Conservation (phyloP, 2,113 vertebrate genomes). For the Podarcis raffonei region DNA sequence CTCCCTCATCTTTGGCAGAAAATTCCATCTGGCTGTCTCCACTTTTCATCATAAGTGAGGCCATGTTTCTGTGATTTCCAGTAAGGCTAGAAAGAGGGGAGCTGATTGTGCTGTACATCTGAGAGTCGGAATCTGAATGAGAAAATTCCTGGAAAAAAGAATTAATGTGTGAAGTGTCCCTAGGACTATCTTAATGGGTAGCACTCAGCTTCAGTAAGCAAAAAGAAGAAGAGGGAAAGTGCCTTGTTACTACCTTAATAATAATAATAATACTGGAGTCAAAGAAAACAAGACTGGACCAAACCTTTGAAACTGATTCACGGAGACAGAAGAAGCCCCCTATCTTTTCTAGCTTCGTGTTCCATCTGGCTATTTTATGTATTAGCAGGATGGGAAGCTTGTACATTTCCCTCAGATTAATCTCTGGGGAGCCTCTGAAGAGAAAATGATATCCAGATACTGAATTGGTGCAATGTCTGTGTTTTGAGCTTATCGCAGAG, state of each 20-base stretch:
- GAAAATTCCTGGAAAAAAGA: neutral
- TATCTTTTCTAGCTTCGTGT: constrained; percentile 45
- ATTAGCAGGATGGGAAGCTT: constrained; percentile 51
- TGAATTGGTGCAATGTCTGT: constrained; percentile 55
- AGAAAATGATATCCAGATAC: constrained; percentile 54
- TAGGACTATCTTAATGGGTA: neutral
- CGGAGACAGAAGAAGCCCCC: constrained; percentile 25
- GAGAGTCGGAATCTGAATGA: neutral
- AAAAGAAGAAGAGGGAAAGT: neutral
- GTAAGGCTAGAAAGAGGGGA: neutral
- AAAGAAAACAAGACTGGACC: constrained; percentile 46
- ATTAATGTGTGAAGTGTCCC: neutral
- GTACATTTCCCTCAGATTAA: constrained; percentile 60
- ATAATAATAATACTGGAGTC: neutral
- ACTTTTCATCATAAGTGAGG: neutral
- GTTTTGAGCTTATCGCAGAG: constrained; percentile 62
- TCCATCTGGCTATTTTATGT: constrained; percentile 23
- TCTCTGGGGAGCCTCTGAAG: constrained; percentile 57
- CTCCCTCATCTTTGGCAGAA: neutral
- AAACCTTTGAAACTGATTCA: constrained; percentile 37
- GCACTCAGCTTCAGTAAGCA: neutral
- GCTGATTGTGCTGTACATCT: neutral
- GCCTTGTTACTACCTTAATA: neutral
- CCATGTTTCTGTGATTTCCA: neutral
- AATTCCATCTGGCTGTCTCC: neutral